phyloP scores from a whole-genome alignment of 1,140 invertebrate species.

The Conopomorpha cramerella region DNA sequence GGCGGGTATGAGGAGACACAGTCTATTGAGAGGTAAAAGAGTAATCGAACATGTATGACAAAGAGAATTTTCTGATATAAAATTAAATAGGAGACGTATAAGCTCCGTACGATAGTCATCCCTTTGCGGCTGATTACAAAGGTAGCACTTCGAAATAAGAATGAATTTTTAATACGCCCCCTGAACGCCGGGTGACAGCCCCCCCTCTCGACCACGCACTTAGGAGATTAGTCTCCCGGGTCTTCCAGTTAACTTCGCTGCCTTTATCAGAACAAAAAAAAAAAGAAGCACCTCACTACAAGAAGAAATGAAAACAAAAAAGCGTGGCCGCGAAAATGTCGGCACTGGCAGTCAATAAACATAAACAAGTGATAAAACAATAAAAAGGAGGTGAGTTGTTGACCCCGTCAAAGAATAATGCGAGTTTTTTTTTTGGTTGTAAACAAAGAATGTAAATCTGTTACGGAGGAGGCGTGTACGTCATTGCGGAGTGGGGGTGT shows the following conservation, averaged over 20 bases:
- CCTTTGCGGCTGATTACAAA: conserved; percentile 36
- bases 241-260: conserved; percentile 29
- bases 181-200: conserved; percentile 11
- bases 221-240: conserved; percentile 55
- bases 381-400: conserved; percentile 46
- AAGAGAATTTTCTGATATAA: too few species aligned
- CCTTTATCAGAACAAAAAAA: too few species aligned
- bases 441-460: conserved; percentile 43
- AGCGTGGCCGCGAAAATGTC: conserved; percentile 10
- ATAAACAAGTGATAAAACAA: conserved; percentile 22
- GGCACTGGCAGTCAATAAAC: conserved; percentile 7
- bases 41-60: too few species aligned
- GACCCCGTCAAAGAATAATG: conserved; percentile 40
- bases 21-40: too few species aligned
- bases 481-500: conserved; percentile 25
- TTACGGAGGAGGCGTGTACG: conserved; percentile 12
- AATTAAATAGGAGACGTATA: too few species aligned
- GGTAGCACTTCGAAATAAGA: conserved; percentile 40
- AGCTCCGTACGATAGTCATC: too few species aligned
- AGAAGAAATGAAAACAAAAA: conserved; percentile 8
- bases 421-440: conserved; percentile 50
- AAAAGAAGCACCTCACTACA: conserved; percentile 7
- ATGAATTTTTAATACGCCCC: conserved; percentile 57
- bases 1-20: too few species aligned
- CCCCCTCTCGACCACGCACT: conserved; percentile 40